These are phyloP conservation scores for Sebastes fasciatus DNA, from an alignment of 2,113 vertebrate species.

Conservation along the genomic window DNA sequence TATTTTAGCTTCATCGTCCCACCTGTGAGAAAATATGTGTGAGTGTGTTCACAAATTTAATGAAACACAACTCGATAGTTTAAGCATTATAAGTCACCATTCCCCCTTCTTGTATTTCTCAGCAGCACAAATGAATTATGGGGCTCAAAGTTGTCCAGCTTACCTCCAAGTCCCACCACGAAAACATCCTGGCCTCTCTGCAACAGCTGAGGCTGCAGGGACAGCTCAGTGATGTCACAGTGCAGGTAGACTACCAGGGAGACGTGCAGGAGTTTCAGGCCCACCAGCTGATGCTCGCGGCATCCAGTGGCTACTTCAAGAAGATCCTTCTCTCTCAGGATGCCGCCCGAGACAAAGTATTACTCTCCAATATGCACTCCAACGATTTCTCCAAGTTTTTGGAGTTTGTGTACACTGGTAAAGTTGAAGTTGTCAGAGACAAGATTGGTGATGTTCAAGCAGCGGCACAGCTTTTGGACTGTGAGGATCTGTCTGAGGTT, in stretches of 20 bases:
- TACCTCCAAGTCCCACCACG: constrained; percentile 87
- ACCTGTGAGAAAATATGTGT: background rate
- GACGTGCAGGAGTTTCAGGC: constrained; percentile 90
- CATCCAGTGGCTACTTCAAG: constrained; percentile 95
- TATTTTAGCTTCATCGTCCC: background rate
- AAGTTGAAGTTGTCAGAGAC: constrained; percentile 87
- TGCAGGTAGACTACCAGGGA: constrained; percentile 92
- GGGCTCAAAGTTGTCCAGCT: constrained; percentile 87
- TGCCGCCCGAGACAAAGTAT: constrained; percentile 78
- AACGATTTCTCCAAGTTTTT: constrained; percentile 90
- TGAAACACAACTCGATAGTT: background rate
- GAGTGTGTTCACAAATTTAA: background rate
- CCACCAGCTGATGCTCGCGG: constrained; percentile 93
- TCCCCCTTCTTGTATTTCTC: background rate
- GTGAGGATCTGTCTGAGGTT: constrained; percentile 88
- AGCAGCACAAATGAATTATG: constrained; percentile 84
- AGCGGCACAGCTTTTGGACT: constrained; percentile 89
- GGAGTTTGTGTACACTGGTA: constrained; percentile 94
- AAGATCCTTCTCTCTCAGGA: constrained; percentile 88
- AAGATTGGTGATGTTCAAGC: constrained; percentile 87
- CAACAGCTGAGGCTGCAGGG: constrained; percentile 89
- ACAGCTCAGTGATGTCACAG: constrained; percentile 91
- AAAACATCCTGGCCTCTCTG: constrained; percentile 90
- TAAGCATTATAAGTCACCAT: background rate
- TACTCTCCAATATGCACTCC: constrained; percentile 85